Evolutionary conservation across 2,888 invertebrate genomes (phyloP).

Genomic region (Hydriomena furcata): DNA sequence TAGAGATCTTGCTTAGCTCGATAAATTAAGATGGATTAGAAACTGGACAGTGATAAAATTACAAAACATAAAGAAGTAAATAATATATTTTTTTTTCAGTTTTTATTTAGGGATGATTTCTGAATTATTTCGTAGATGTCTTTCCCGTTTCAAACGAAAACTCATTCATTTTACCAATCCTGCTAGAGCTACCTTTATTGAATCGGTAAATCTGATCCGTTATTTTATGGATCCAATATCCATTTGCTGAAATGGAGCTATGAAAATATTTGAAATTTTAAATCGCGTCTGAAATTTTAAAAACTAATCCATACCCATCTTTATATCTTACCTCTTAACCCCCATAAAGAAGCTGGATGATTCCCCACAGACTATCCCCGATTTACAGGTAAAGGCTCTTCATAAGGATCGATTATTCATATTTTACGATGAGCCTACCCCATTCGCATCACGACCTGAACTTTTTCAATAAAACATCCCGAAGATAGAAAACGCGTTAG

Average conservation of each 20-base stretch:
- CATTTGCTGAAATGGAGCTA: slow-evolving; percentile 9
- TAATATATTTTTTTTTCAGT: no score
- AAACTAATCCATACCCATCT: slow-evolving; percentile 27
- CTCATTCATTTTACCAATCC: background rate
- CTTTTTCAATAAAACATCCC: slow-evolving; percentile 82
- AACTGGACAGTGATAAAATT: no score
- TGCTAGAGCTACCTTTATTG: slow-evolving; percentile 4
- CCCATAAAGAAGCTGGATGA: slow-evolving; percentile 42
- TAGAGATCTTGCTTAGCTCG: no score
- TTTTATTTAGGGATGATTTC: background rate
- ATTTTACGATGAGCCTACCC: slow-evolving; percentile 67
- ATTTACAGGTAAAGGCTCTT: slow-evolving; percentile 49
- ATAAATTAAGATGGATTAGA: no score
- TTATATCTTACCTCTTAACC: slow-evolving; percentile 39
- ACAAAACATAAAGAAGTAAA: no score
- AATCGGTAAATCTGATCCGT: slow-evolving; percentile 13
- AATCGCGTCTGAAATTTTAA: slow-evolving; percentile 18
- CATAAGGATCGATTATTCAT: slow-evolving; percentile 67
- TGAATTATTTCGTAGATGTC: background rate
- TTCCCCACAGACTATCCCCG: slow-evolving; percentile 37
- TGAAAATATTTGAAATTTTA: slow-evolving; percentile 13
- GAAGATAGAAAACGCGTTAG: slow-evolving; percentile 59
- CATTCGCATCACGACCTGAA: slow-evolving; percentile 75
- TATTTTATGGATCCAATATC: slow-evolving; percentile 14
- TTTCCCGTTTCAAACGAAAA: background rate